Percentiles rank a stretch among this genome's conserved stretches.
These are phyloP conservation scores for Nanorana parkeri DNA, from an alignment of 2,113 vertebrate species.

Conservation along the genomic window DNA sequence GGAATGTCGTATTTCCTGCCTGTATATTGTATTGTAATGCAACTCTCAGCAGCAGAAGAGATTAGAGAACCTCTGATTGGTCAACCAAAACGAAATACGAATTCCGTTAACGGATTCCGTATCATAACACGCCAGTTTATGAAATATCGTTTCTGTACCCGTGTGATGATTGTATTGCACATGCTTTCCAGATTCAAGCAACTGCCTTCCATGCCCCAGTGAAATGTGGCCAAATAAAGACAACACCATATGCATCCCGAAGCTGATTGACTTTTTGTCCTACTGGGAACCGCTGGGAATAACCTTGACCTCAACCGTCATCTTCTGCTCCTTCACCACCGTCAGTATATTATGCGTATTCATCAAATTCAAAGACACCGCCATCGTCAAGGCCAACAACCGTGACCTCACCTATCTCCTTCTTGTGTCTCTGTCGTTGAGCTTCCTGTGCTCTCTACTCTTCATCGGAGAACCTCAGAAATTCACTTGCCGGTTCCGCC, in stretches of 20 bases:
- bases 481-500: slow-evolving; percentile 19
- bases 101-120: no score
- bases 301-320: background rate
- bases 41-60: no score
- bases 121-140: no score
- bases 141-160: background rate
- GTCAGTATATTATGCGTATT: slow-evolving; percentile 10
- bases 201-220: slow-evolving; percentile 3
- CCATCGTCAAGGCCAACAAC: slow-evolving; percentile 56
- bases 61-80: no score
- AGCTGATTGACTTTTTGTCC: slow-evolving; percentile 32
- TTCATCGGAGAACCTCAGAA: slow-evolving; percentile 37
- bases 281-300: slow-evolving; percentile 16
- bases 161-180: background rate
- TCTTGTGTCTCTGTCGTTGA: slow-evolving; percentile 20
- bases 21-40: no score
- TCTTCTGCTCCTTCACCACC: slow-evolving; percentile 16
- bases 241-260: slow-evolving; percentile 11
- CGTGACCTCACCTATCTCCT: slow-evolving; percentile 31
- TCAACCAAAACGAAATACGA: no score
- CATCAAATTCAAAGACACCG: slow-evolving; percentile 34
- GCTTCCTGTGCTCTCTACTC: slow-evolving; percentile 41
- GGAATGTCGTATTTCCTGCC: no score
- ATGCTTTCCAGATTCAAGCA: slow-evolving; percentile 21
- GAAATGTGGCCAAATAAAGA: slow-evolving; percentile 38